A percentile compares a stretch with the other conserved stretches of the same genome.
Conservation (phyloP, 2,113 vertebrate genomes). For the Centrocercus urophasianus region DNA sequence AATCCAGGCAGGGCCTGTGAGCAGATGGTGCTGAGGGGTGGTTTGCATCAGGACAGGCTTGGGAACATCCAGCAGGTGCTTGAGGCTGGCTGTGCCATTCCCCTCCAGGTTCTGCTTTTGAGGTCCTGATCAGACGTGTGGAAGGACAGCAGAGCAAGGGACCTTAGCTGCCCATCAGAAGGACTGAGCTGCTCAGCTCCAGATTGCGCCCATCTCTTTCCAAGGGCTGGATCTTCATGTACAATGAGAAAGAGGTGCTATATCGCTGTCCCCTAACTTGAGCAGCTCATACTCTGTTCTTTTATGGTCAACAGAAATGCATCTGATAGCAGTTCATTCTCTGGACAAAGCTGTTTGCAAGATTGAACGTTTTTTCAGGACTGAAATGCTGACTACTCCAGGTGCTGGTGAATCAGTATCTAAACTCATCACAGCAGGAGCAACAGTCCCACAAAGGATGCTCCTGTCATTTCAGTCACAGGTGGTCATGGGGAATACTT, state of each 20-base stretch:
- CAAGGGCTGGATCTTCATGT: not conserved
- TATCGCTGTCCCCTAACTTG: not conserved
- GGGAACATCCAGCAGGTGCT: not conserved
- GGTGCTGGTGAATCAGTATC: not conserved
- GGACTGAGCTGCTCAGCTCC: not conserved
- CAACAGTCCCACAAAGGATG: not conserved
- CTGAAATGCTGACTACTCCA: not conserved
- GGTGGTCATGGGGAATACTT: not conserved
- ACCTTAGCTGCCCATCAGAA: accelerated
- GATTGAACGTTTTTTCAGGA: not conserved
- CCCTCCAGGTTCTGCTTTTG: not conserved
- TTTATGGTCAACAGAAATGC: not conserved
- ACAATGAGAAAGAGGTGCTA: not conserved
- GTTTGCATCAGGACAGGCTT: not conserved
- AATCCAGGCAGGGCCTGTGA: not conserved
- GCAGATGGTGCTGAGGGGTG: not conserved
- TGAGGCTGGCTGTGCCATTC: not conserved
- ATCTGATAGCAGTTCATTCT: not conserved
- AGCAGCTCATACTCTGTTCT: no score
- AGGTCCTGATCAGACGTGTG: accelerated
- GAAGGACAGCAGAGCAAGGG: not conserved
- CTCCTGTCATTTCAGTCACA: not conserved
- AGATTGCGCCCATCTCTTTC: not conserved
- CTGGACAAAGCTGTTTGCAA: not conserved
- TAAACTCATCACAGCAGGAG: not conserved